Base-by-base conservation (phyloP, 2,113 vertebrate genomes). In the Macaca nemestrina region DNA sequence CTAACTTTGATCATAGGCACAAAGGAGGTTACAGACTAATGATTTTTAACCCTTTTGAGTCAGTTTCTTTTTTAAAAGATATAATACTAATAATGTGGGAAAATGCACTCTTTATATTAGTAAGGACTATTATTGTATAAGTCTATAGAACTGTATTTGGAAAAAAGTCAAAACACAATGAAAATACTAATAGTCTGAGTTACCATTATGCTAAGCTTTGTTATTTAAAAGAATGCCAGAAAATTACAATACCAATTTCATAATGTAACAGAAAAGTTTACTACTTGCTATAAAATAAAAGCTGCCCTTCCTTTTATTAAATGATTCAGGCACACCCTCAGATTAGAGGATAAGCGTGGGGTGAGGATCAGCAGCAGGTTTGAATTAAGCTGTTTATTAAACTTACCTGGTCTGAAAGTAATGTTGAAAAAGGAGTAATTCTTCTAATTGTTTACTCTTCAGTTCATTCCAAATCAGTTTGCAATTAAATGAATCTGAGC, bases 231-330 rank as follows among this genome's bases (percentile, higher is more conserved):
- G 5, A 86, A 64, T 30, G 27, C 59, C 2, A 96, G 75, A 92
- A 96, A 95, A 78, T 83, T 48, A 72, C 23, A 68, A 32, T 68
- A 68, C 35, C 59, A 85, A 67, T 94, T 72, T 80, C 32, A 85
- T 68, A 88, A 92, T 59, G 43, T 84, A 90, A 93, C 16, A 68
- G 81, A 86, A 94, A 97, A 67, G 22, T 32, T 81, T 68, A 92
- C 14, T 96, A 61, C 50, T 68, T 95, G 89, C 93, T 40, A 55
- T 80, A 93, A 72, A 6, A 50, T 43, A 18, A 45, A 80, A 81
- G n/a, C 5, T 45, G 18, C 88, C 32, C 55, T 72, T 83, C 43
- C 48, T 52, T 89, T 79, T 64, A 81, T 86, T 90, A 82, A 94
- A 81, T 59, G 35, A 90, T 79, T 94, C 38, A 43, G 38, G 70